A percentile compares a stretch with the other conserved stretches of the same genome.
These are phyloP conservation scores for Charina bottae DNA, from an alignment of 2,113 vertebrate genomes.

Conservation along the genomic window DNA sequence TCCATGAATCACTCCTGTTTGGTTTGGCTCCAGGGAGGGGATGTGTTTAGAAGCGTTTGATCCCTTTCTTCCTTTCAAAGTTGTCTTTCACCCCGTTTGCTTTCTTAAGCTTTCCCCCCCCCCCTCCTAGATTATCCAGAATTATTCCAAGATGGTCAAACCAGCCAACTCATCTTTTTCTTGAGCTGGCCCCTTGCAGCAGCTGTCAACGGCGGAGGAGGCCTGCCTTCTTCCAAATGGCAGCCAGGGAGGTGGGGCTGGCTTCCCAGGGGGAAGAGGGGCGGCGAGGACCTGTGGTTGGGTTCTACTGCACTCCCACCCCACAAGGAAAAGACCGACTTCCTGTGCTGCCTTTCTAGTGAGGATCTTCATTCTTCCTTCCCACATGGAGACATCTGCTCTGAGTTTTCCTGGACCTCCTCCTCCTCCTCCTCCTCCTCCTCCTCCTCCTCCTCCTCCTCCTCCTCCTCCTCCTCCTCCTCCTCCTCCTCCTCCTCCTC, in stretches of 20 bases:
- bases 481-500: background rate
- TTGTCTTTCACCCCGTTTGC: slow-evolving; percentile 40
- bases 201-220: slow-evolving; percentile 66
- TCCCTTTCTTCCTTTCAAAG: slow-evolving; percentile 55
- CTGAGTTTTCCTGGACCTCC: slow-evolving; percentile 41
- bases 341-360: slow-evolving; percentile 32
- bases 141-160: slow-evolving; percentile 73
- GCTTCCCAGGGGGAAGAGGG: background rate
- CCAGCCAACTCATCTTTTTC: slow-evolving; percentile 49
- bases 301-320: slow-evolving; percentile 21
- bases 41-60: slow-evolving; percentile 57
- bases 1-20: slow-evolving; percentile 71
- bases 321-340: slow-evolving; percentile 43
- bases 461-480: slow-evolving; percentile 12
- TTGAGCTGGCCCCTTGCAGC: slow-evolving; percentile 48
- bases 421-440: slow-evolving; percentile 12
- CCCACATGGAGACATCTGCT: slow-evolving; percentile 62
- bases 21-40: slow-evolving; percentile 33
- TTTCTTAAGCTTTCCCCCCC: slow-evolving; percentile 24
- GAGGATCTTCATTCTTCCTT: background rate
- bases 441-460: slow-evolving; percentile 13
- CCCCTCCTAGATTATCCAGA: slow-evolving; percentile 52
- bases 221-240: slow-evolving; percentile 44
- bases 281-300: slow-evolving; percentile 30
- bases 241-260: slow-evolving; percentile 41